Conservation (phyloP, 35 echinoderm and acorn worm species). For the Apostichopus japonicus region DNA sequence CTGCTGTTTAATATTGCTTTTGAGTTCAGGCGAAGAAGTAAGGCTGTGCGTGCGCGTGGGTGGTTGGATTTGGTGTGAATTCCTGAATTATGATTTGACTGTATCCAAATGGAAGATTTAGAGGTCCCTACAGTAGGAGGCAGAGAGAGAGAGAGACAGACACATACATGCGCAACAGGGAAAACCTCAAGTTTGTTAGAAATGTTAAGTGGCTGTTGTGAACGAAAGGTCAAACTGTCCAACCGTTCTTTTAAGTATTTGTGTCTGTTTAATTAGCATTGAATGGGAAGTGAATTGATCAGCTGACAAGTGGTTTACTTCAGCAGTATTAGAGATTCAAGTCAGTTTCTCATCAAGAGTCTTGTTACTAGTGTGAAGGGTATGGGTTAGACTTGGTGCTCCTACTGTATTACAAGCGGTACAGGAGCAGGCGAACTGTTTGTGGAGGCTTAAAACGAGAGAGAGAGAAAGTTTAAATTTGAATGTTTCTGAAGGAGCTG, state of each 20-base stretch:
- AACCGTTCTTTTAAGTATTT: not conserved
- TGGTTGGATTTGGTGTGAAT: conserved; percentile 46
- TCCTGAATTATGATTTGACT: conserved; percentile 47
- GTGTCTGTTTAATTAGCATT: not conserved
- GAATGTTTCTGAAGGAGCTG: too few species aligned
- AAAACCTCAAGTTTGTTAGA: not conserved
- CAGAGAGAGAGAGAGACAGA: not conserved
- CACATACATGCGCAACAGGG: not conserved
- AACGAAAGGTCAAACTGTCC: not conserved
- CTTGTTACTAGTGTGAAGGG: too few species aligned
- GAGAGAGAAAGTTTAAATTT: too few species aligned
- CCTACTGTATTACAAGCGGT: too few species aligned
- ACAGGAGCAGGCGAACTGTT: too few species aligned
- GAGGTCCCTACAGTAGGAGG: conserved; percentile 46
- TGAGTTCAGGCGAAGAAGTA: not conserved
- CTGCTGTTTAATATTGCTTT: not conserved
- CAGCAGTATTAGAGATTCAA: not conserved
- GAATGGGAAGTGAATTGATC: not conserved
- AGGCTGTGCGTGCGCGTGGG: conserved; percentile 46
- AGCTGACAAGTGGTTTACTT: not conserved
- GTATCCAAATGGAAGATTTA: conserved; percentile 31
- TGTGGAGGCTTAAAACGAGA: too few species aligned
- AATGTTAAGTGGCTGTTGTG: conserved; percentile 26
- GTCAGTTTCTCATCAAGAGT: too few species aligned
- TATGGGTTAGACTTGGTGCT: too few species aligned